These are phyloP conservation scores for Siniperca chuatsi DNA, from an alignment of 2,113 vertebrate species.

Conservation along the genomic window DNA sequence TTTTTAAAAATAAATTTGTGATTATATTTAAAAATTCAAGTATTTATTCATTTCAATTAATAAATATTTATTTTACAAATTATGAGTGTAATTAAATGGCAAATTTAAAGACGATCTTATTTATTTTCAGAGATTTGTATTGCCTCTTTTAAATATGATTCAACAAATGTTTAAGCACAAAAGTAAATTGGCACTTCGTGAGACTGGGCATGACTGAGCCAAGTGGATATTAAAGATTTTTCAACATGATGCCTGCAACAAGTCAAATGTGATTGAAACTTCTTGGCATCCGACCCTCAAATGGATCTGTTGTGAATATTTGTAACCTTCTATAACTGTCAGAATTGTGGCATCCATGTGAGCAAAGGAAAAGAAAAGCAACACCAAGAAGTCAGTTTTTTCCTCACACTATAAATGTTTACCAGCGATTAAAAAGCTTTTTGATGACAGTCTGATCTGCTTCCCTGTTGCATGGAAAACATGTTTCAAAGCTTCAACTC, in stretches of 20 bases:
- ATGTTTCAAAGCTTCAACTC: conserved; percentile 50
- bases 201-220: background rate
- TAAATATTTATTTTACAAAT: no score
- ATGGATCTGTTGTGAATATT: background rate
- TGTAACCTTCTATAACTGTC: background rate
- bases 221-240: background rate
- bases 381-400: background rate
- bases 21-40: background rate
- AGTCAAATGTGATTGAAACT: background rate
- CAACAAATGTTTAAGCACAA: background rate
- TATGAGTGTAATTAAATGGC: no score
- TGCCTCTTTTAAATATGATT: background rate
- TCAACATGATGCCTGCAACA: background rate
- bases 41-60: no score
- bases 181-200: background rate
- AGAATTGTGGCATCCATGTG: background rate
- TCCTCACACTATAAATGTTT: background rate
- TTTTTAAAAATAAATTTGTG: background rate
- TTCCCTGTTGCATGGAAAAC: conserved; percentile 48
- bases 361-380: background rate
- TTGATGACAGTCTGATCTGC: background rate
- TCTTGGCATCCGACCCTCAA: background rate
- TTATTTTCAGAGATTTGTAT: no score
- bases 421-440: conserved; percentile 3
- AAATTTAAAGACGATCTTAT: no score